These are phyloP conservation scores for Phorcus lineatus DNA, from an alignment of 2,888 invertebrate species.

Conservation along the genomic window DNA sequence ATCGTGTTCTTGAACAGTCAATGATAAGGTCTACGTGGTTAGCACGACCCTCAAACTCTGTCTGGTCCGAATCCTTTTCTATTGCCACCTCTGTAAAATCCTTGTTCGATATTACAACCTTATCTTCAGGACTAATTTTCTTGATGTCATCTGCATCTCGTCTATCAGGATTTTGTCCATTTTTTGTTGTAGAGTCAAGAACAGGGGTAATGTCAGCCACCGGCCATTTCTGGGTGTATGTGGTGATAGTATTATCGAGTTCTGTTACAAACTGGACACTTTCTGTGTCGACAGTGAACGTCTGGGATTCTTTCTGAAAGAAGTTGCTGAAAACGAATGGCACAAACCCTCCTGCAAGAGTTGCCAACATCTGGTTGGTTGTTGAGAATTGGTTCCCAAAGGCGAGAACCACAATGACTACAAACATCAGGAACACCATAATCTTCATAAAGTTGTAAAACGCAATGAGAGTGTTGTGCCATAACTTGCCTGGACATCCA, in stretches of 20 bases:
- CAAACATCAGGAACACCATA: constrained; percentile 57
- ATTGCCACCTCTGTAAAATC: too few relatives aligned
- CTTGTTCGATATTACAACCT: too few relatives aligned
- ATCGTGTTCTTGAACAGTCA: too few relatives aligned
- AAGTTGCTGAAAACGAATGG: constrained; percentile 57
- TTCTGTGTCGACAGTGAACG: constrained; percentile 56
- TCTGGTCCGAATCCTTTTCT: too few relatives aligned
- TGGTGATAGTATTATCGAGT: constrained; percentile 38
- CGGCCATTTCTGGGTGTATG: constrained; percentile 34
- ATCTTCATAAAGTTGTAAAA: constrained; percentile 50
- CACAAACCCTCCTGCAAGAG: constrained; percentile 57
- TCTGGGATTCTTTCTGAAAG: constrained; percentile 50
- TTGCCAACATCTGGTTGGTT: constrained; percentile 61
- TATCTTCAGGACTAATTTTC: too few relatives aligned
- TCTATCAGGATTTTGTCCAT: too few relatives aligned
- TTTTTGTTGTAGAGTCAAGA: neutral
- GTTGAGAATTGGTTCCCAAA: constrained; percentile 61
- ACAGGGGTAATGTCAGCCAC: constrained; percentile 37
- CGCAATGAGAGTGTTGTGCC: constrained; percentile 47
- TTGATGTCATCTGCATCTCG: too few relatives aligned
- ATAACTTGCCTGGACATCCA: constrained; percentile 61
- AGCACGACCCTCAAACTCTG: too few relatives aligned
- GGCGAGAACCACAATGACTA: constrained; percentile 57
- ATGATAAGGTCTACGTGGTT: too few relatives aligned
- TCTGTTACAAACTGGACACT: constrained; percentile 52